phyloP scores from a whole-genome alignment of 1,140 invertebrate species.

The Pseudomyrmex pallidus region DNA sequence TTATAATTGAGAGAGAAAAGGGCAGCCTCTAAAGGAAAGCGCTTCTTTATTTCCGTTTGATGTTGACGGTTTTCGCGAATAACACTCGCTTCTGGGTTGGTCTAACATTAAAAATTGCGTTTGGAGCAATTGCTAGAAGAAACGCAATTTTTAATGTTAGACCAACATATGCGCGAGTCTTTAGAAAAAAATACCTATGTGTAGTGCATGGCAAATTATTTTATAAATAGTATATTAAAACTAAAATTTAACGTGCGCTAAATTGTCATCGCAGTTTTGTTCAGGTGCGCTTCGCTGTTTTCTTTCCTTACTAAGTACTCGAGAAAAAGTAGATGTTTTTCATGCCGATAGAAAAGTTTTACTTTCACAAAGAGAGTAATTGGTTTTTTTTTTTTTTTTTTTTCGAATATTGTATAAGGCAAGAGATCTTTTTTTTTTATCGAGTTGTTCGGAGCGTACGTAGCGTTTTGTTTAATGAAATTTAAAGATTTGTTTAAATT shows the following conservation, averaged over 20 bases:
- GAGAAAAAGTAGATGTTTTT: constrained; percentile 39
- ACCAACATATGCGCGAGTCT: constrained; percentile 26
- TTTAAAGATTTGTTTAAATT: too few species aligned
- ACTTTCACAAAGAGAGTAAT: constrained; percentile 62
- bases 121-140: too few species aligned
- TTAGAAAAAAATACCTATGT: constrained; percentile 9
- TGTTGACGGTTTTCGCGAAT: constrained; percentile 3
- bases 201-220: constrained; percentile 43
- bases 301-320: constrained; percentile 60
- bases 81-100: neutral
- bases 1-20: constrained; percentile 13
- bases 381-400: constrained; percentile 35
- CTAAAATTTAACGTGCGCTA: constrained; percentile 49
- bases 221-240: constrained; percentile 16
- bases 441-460: neutral
- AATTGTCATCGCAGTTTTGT: constrained; percentile 46
- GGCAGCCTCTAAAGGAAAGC: constrained; percentile 34
- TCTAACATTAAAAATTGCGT: constrained; percentile 20
- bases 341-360: constrained; percentile 49
- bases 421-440: constrained; percentile 56
- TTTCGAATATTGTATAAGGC: constrained; percentile 56
- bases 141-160: too few species aligned
- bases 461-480: too few species aligned
- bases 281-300: constrained; percentile 40
- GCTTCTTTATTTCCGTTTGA: neutral